Conservation (phyloP, 2,888 invertebrate genomes). For the Drosophila diplacantha region DNA sequence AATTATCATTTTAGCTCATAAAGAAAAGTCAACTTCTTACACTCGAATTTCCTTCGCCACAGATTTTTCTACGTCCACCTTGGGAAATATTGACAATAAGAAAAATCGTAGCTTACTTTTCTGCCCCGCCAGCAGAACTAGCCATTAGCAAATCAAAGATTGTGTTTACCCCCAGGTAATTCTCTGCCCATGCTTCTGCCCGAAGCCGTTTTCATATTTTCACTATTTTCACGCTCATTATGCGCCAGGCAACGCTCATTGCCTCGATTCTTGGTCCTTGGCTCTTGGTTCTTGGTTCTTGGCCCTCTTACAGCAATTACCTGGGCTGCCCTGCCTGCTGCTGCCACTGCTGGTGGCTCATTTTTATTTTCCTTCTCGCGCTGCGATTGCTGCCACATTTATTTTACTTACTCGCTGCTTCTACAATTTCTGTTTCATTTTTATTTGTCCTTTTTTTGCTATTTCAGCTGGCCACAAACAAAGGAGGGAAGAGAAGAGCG, state of each 20-base stretch:
- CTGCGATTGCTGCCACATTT: conserved; percentile 58
- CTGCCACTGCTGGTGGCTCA: conserved; percentile 33
- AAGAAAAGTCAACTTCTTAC: neutral
- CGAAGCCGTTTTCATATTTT: conserved; percentile 59
- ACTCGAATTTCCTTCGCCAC: neutral
- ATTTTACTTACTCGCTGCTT: conserved; percentile 52
- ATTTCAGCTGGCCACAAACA: conserved; percentile 58
- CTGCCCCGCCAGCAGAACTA: conserved; percentile 29
- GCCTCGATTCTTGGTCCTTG: conserved; percentile 30
- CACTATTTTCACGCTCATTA: conserved; percentile 69
- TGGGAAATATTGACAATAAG: conserved; percentile 15
- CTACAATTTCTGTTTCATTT: conserved; percentile 19
- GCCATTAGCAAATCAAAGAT: conserved; percentile 40
- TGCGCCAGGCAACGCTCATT: conserved; percentile 57
- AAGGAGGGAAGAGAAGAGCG: conserved; percentile 48
- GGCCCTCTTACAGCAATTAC: conserved; percentile 63
- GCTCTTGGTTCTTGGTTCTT: conserved; percentile 6
- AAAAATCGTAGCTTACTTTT: conserved; percentile 26
- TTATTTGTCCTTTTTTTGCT: conserved; percentile 21
- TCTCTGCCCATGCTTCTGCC: conserved; percentile 3
- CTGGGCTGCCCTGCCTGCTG: conserved; percentile 40
- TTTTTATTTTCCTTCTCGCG: conserved; percentile 41
- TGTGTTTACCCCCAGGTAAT: conserved; percentile 11
- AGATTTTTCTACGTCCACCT: neutral
- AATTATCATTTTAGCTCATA: neutral